Base-by-base conservation (phyloP, 2,797 vertebrate genomes). In the Phataginus tetradactyla region DNA sequence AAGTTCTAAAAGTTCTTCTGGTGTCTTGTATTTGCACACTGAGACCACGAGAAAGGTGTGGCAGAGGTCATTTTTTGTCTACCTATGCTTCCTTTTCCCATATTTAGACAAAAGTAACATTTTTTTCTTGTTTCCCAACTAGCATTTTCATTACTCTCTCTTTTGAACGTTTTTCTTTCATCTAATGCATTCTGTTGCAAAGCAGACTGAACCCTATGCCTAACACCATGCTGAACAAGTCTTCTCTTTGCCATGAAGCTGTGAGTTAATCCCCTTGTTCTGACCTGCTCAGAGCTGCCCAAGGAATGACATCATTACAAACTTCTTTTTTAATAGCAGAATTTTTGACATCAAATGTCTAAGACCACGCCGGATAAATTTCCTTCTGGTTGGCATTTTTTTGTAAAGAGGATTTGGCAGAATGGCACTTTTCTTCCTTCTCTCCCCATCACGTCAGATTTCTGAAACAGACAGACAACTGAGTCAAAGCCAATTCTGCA, bases 381-480 rank as follows among this genome's bases (percentile, higher is more conserved):
- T 85, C 92, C 86, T 96, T 97, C 69, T 95, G 37, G 37, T 90
- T 95, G n/a, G 59, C 86, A 25, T 53, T 83, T 91, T 92, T 87
- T 81, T 18, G 49, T 93, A 92, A 78, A 57, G 85, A 95, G 6
- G 55, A 92, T 7, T 91, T 95, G 95, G 93, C 78, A 92, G 81
- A 94, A 88, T 96, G 27, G 8, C 1, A 12, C 32, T 92, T 97
- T 83, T 95, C 72, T 95, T 95, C 71, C 55, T 17, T 80, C 14
- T 95, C 59, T 92, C 32, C 32, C 53, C 85, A 86, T 95, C 94
- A 87, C 7, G 4, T 85, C 51, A 78, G 88, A 71, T 77, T 45
- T 93, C 95, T 92, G 68, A 96, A 94, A 95, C 79, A 87, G 83
- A 94, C 42, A 95, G 86, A 81, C 93, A 95, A 81, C 81, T 21